Evolutionary conservation across 2,888 invertebrate species (phyloP).

Genomic region (Diaprepes abbreviatus): DNA sequence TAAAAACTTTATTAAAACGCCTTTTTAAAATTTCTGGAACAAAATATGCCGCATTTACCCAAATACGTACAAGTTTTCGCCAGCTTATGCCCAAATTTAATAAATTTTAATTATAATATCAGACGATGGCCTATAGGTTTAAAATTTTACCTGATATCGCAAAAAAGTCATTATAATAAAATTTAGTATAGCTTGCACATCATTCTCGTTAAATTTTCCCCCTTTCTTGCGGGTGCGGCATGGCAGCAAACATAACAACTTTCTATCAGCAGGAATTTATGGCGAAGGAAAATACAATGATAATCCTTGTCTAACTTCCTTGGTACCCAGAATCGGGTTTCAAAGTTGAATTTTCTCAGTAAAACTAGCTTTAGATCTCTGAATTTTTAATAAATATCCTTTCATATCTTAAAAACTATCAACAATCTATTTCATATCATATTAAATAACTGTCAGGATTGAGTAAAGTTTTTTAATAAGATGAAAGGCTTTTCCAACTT

Average conservation of each 20-base stretch:
- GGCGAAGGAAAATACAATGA: constrained; percentile 8
- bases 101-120: constrained; percentile 9
- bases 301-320: constrained; percentile 2
- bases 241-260: constrained; percentile 26
- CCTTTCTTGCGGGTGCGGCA: constrained; percentile 22
- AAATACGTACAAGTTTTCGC: constrained; percentile 1
- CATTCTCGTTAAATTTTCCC: constrained; percentile 20
- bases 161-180: constrained; percentile 30
- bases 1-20: no score
- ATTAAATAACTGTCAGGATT: no score
- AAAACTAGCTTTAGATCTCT: no score
- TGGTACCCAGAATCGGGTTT: no score
- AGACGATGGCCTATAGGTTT: constrained; percentile 14
- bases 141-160: constrained; percentile 25
- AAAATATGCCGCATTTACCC: not conserved
- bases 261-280: constrained; percentile 12
- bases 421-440: no score
- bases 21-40: no score
- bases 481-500: not conserved
- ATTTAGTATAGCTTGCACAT: constrained; percentile 21
- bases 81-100: constrained; percentile 9
- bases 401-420: no score
- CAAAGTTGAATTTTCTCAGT: no score
- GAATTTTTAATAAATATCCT: no score
- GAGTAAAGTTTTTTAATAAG: not conserved